phyloP scores from a whole-genome alignment of 23 tunicate species.

The Aplidium turbinatum region DNA sequence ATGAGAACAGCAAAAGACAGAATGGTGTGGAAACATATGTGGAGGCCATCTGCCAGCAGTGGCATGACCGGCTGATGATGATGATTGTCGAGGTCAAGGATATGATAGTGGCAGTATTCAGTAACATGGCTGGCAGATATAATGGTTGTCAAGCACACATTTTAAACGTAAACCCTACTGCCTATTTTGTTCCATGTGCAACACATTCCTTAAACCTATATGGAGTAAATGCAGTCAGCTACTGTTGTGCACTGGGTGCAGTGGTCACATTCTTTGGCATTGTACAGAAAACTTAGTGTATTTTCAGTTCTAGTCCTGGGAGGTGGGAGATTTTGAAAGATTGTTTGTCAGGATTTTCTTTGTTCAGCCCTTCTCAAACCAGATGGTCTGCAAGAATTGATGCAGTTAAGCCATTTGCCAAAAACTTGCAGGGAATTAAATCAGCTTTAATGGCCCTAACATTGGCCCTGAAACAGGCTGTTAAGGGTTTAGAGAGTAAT shows the following conservation, averaged over 20 bases:
- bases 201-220: constrained; percentile 3
- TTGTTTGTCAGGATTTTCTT: background rate
- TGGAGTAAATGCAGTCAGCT: constrained; percentile 7
- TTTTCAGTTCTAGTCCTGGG: constrained; percentile 6
- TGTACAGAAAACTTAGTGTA: constrained; percentile 2
- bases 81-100: constrained; percentile 15
- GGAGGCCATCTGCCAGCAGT: too few relatives aligned
- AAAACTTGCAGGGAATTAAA: background rate
- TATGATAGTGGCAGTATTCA: constrained; percentile 24
- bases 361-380: constrained; percentile 8
- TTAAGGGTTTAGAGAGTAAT: too few relatives aligned
- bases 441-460: too few relatives aligned
- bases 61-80: too few relatives aligned
- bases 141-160: constrained; percentile 1
- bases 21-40: too few relatives aligned
- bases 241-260: background rate
- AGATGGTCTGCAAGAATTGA: constrained; percentile 15
- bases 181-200: background rate
- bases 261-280: constrained; percentile 9
- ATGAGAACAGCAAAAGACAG: too few relatives aligned
- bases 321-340: constrained; percentile 3
- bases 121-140: background rate
- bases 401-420: constrained; percentile 12
- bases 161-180: background rate
- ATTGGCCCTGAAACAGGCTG: too few relatives aligned